Evolutionary conservation across 2,797 vertebrate genomes (phyloP), one percentile per base, ranked within the genome.

Genomic region (Siniperca scherzeri): DNA sequence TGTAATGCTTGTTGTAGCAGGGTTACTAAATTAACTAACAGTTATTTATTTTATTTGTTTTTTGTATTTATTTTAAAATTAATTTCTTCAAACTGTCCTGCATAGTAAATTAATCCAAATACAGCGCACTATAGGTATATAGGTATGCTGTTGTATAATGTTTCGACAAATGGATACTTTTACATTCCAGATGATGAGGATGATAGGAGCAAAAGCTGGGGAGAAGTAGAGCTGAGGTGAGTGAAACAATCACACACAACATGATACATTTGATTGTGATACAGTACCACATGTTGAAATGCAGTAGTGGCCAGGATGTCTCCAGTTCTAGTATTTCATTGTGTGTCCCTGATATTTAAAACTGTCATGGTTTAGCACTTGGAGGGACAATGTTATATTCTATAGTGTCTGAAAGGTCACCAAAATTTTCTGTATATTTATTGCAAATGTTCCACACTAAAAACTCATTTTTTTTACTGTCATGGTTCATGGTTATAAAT

Each of bases 201-300:
- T 16, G 74, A 83, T 42, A 40, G 84, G 4, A 91, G 90, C 62
- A 66, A 75, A 79, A 94, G 94, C 87, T 95, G 92, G 91, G 91
- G 88, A 80, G 96, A 96, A 68, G 36, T 75, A 1, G 95, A 96
- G n/a, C 83, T 96, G 21, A 95, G 92, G 96, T 95, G 85, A 93
- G 90, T 85, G 16, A 83, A 87, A 60, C 36, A 38, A 22, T 19
- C 16, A 27, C 22, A 60, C 2, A 53, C 21, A 36, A 14, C 5
- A 22, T 53, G n/a, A 52, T 27, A 22, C 16, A 62, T 67, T 38
- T 62, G 42, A 61, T 27, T n/a, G 17, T 44, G 40, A 67, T 30
- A 16, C 16, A 52, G 21, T 5, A 66, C 10, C 3, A 53, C 7
- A 27, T 14, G 27, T 55, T 22, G 25, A 61, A 46, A 50, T 62